Conservation (phyloP, 37 sponge, comb jelly and placozoan genomes). For the Halichondria panicea region DNA sequence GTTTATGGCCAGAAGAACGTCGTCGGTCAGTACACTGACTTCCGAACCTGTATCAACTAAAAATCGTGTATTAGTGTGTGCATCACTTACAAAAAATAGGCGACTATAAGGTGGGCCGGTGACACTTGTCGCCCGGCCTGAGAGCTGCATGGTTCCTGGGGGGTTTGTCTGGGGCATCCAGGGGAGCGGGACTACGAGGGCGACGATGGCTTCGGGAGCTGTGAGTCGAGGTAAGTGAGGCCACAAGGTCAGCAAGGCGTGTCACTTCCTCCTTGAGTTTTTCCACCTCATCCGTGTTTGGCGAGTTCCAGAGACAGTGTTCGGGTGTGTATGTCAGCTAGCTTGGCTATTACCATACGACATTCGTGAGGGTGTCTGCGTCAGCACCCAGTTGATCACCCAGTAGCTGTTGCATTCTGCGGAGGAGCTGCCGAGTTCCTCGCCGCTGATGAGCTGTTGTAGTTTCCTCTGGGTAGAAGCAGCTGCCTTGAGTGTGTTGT, state of each 20-base stretch:
- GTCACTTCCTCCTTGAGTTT: constrained; percentile 38
- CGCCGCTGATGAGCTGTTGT: constrained; percentile 24
- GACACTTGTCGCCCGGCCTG: constrained; percentile 55
- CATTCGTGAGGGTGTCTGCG: constrained; percentile 51
- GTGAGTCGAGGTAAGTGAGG: constrained; percentile 19
- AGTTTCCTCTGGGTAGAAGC: too few relatives aligned
- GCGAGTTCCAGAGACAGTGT: not conserved
- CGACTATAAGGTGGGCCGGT: constrained; percentile 61
- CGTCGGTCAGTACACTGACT: constrained; percentile 61
- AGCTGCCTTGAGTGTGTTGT: constrained; percentile 52
- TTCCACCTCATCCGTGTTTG: constrained; percentile 11
- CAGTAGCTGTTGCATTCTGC: constrained; percentile 68
- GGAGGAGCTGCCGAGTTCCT: constrained; percentile 59
- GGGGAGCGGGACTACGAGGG: not conserved
- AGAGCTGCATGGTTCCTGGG: constrained; percentile 40
- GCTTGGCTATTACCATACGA: constrained; percentile 70
- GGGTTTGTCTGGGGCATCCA: constrained; percentile 5
- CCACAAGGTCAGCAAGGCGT: constrained; percentile 36
- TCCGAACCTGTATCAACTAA: constrained; percentile 51
- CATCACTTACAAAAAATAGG: constrained; percentile 48
- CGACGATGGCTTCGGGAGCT: constrained; percentile 3
- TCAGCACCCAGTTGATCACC: too few relatives aligned
- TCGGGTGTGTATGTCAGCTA: too few relatives aligned
- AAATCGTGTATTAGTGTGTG: constrained; percentile 31
- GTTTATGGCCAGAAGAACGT: constrained; percentile 45